Conservation (phyloP, 2,888 invertebrate species). For the Petrophora chlorosata region DNA sequence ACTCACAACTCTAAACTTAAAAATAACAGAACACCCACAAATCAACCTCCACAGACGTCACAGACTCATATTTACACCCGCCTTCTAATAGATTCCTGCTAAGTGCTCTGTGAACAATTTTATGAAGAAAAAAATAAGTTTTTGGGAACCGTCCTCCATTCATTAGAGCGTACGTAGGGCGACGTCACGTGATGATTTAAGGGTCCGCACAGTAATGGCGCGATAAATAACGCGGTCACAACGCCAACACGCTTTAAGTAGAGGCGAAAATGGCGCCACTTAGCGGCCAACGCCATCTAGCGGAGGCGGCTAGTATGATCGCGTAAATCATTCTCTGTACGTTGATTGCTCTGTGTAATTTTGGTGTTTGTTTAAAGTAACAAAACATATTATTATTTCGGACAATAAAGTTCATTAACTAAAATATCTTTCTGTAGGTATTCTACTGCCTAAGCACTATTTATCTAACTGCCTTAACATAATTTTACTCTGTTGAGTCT, state of each 20-base stretch:
- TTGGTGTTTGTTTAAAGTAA: slow-evolving; percentile 1
- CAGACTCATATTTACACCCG: slow-evolving; percentile 17
- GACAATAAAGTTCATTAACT: too few species aligned
- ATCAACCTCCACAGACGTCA: slow-evolving; percentile 40
- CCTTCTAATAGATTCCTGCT: slow-evolving; percentile 72
- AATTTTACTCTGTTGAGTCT: too few species aligned
- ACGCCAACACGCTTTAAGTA: slow-evolving; percentile 47
- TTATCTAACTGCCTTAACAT: too few species aligned
- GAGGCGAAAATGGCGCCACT: slow-evolving; percentile 39
- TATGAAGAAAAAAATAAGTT: slow-evolving; percentile 70
- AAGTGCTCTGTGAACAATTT: slow-evolving; percentile 76
- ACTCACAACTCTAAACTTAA: slow-evolving; percentile 15
- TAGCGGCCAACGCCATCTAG: slow-evolving; percentile 41
- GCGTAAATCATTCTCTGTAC: slow-evolving; percentile 31
- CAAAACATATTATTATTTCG: background rate
- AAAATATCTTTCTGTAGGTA: too few species aligned
- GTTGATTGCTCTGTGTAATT: slow-evolving; percentile 30
- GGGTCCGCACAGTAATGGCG: slow-evolving; percentile 78
- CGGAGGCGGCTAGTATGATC: slow-evolving; percentile 31
- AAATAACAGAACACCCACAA: slow-evolving; percentile 47
- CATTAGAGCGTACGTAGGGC: slow-evolving; percentile 76
- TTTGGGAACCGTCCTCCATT: slow-evolving; percentile 70
- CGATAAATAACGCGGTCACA: slow-evolving; percentile 82
- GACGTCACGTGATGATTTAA: slow-evolving; percentile 82
- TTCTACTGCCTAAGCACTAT: too few species aligned